Conservation (phyloP, 2,113 vertebrate genomes). For the Pseudopipra pipra region DNA sequence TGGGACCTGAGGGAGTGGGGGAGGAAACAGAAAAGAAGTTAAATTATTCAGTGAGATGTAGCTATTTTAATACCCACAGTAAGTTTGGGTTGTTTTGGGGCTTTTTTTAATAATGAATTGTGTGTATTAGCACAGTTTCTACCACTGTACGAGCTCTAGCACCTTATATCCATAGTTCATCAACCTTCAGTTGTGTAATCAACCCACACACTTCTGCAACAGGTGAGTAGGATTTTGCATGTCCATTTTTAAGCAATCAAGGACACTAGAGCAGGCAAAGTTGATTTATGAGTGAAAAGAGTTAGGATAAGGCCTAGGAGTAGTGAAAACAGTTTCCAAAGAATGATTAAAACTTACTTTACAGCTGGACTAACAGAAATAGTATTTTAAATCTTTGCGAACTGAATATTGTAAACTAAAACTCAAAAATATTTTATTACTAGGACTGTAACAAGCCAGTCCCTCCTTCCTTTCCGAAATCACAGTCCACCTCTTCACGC, state of each 20-base stretch:
- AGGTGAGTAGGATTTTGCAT: neutral
- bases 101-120: neutral
- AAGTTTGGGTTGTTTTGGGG: neutral
- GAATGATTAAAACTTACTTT: neutral
- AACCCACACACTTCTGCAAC: neutral
- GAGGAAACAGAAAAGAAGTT: neutral
- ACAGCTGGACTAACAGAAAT: neutral
- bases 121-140: neutral
- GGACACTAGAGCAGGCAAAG: neutral
- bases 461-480: neutral
- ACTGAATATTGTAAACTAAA: neutral
- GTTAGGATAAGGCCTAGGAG: neutral
- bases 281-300: neutral
- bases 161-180: neutral
- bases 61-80: neutral
- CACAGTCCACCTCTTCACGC: neutral
- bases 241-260: neutral
- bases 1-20: slow-evolving; percentile 83
- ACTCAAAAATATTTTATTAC: neutral
- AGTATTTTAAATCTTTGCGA: neutral
- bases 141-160: neutral
- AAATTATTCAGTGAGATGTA: neutral
- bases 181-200: neutral
- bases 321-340: neutral
- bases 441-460: neutral